Evolutionary conservation across 2,797 vertebrate genomes (phyloP).

Genomic region (Pipistrellus pygmaeus): DNA sequence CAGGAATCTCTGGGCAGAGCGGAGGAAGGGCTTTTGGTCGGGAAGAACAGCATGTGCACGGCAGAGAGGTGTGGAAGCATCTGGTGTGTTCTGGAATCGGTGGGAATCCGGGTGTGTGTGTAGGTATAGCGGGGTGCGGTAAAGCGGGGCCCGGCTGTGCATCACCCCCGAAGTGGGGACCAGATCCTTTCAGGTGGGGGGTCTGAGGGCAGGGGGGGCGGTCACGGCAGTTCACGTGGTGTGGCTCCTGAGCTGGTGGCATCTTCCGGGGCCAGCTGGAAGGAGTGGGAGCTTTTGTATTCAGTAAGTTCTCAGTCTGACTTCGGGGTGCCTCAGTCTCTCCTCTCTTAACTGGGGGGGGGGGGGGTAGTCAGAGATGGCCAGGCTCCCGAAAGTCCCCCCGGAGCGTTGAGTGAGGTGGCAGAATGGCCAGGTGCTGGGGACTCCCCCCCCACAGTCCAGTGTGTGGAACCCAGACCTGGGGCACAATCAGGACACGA

Average conservation of each 20-base stretch:
- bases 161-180: not conserved
- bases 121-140: not conserved
- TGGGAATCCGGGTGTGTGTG: slow-evolving; percentile 11
- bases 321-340: not conserved
- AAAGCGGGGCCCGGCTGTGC: not conserved
- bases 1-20: slow-evolving; percentile 8
- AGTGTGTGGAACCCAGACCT: not conserved
- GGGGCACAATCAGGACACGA: not conserved
- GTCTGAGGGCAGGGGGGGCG: not conserved
- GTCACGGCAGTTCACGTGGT: accelerated
- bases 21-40: not conserved
- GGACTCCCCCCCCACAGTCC: not conserved
- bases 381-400: slow-evolving; percentile 19
- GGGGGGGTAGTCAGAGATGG: not conserved
- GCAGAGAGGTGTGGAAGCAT: slow-evolving; percentile 57
- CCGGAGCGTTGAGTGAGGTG: not conserved
- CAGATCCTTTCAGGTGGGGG: not conserved
- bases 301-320: not conserved
- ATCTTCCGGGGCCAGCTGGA: not conserved
- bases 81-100: slow-evolving; percentile 42
- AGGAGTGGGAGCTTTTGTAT: not conserved
- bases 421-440: not conserved
- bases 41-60: not conserved
- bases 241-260: not conserved
- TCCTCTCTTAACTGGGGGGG: not conserved